These are phyloP conservation scores for Mactromeris polynyma DNA, from an alignment of 2,888 invertebrate genomes.

Conservation along the genomic window DNA sequence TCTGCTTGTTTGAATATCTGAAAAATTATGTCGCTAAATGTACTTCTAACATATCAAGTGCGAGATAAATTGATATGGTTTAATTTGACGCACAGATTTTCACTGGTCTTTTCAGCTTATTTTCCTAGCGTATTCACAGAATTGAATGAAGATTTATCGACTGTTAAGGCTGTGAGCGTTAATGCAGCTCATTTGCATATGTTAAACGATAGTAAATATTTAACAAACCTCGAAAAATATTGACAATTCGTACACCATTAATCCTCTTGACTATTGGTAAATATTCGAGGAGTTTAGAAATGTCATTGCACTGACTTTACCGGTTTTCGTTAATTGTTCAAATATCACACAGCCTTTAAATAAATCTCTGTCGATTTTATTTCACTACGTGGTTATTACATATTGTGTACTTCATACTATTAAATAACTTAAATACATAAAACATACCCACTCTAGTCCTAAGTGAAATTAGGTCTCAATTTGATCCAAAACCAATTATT, in stretches of 20 bases:
- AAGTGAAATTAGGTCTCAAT: slow-evolving; percentile 1
- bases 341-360: slow-evolving; percentile 55
- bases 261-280: slow-evolving; percentile 46
- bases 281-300: slow-evolving; percentile 45
- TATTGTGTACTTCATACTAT: slow-evolving; percentile 6
- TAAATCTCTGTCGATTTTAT: slow-evolving; percentile 45
- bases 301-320: slow-evolving; percentile 7
- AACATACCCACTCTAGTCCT: neutral
- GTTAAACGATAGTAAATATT: slow-evolving; percentile 55
- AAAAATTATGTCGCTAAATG: neutral
- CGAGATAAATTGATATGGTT: neutral
- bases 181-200: slow-evolving; percentile 44
- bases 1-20: neutral
- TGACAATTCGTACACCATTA: slow-evolving; percentile 60
- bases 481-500: neutral
- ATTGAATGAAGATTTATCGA: neutral
- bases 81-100: neutral
- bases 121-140: neutral
- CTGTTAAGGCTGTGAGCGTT: neutral
- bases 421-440: neutral
- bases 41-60: neutral
- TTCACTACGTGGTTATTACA: slow-evolving; percentile 20
- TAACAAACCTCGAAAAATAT: slow-evolving; percentile 48
- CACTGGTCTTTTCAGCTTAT: neutral
- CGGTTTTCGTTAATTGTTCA: slow-evolving; percentile 48